Evolutionary conservation across 2,888 invertebrate species (phyloP), one percentile per base, ranked within the genome.

Genomic region (Lysandra coridon): DNA sequence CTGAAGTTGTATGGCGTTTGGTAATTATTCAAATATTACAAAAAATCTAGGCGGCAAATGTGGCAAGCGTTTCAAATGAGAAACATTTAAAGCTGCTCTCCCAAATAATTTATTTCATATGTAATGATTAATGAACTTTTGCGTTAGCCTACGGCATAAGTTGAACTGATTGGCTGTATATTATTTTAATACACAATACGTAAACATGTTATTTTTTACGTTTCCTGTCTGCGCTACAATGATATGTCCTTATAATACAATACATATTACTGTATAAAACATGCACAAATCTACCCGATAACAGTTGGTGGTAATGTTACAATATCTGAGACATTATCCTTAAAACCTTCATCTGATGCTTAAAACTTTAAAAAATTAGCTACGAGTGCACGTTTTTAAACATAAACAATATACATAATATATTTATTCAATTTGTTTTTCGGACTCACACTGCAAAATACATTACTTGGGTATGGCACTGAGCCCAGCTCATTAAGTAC

Each of bases 271-370:
- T 37, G 33, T 17, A 69, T 69, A 37, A 33, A 5, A 33, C 33
- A 37, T 69, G 33, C 69, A 14, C 14, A 37, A 33, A 37, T 33
- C 3, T 33, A 37, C 14, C 57, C 57, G 4, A 57, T 57, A 57
- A 49, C 49, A 49, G 49, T 49, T 49, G 57, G 57, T 4, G 17
- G 10, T 30, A 12, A 64, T 30, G 4, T 23, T 2, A 37, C 5
- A 5, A 69, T 69, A 69, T 69, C 4, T 33, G 33, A 14, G 33
- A 14, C 33, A 69, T 37, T 69, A 12, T 69, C 30, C 14, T 30
- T 69, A 33, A 33, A 69, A 69, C 69, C 69, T 37, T 69, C 69
- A 69, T 37, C 69, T 69, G 69, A 69, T 33, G 69, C 33, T 69
- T 14, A 4, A 69, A 69, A 12, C 23, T 30, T 37, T 14, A 69